Conservation (phyloP, 1,140 invertebrate species). For the Oncopeltus fasciatus region DNA sequence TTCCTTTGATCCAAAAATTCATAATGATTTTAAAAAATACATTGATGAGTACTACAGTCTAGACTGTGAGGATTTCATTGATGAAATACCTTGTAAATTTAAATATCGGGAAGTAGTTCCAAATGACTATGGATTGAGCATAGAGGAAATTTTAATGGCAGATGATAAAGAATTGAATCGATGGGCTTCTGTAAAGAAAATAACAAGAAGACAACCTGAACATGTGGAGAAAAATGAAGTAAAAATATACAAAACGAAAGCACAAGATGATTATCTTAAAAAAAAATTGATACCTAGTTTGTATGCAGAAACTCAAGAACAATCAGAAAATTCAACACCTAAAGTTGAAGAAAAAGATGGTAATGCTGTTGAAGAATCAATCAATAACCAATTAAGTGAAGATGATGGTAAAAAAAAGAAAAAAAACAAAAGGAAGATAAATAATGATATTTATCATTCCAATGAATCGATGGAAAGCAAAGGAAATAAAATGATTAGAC, state of each 20-base stretch:
- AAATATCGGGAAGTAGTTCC: constrained; percentile 80
- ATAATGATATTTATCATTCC: too few relatives aligned
- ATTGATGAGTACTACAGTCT: constrained; percentile 88
- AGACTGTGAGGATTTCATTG: constrained; percentile 89
- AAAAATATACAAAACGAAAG: constrained; percentile 58
- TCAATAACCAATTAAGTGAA: too few relatives aligned
- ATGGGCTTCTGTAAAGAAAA: constrained; percentile 88
- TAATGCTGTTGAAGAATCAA: too few relatives aligned
- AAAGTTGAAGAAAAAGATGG: too few relatives aligned
- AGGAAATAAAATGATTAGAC: too few relatives aligned
- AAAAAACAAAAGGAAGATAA: too few relatives aligned
- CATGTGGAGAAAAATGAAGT: constrained; percentile 68
- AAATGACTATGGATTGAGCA: constrained; percentile 80
- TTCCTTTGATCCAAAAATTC: constrained; percentile 48
- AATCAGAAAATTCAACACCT: too few relatives aligned
- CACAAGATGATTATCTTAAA: constrained; percentile 55
- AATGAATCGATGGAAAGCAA: too few relatives aligned
- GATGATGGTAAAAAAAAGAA: too few relatives aligned
- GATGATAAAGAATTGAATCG: constrained; percentile 86
- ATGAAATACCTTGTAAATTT: constrained; percentile 78
- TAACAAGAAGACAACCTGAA: constrained; percentile 60
- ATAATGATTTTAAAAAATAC: constrained; percentile 72
- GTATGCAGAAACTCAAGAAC: constrained; percentile 32
- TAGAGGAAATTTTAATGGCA: constrained; percentile 79
- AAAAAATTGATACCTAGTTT: constrained; percentile 74